Evolutionary conservation across 2,797 vertebrate genomes (phyloP).

Genomic region (Sebastes taczanowskii): DNA sequence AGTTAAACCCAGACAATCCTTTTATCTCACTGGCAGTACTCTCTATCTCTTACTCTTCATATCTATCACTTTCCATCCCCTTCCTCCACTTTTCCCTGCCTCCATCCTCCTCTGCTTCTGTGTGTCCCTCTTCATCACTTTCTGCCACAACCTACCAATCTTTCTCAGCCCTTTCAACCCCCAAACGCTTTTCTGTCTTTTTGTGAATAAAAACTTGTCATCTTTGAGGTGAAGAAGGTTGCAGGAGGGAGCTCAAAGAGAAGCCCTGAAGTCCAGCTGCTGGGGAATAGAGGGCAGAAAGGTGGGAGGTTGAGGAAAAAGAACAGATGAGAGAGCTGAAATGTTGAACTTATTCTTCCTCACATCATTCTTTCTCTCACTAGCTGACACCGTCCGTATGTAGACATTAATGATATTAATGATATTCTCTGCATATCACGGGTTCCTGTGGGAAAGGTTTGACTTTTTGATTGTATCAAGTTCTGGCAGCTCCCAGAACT

Average conservation of each 20-base stretch:
- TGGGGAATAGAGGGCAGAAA: not conserved
- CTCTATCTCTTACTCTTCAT: conserved; percentile 5
- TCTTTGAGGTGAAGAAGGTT: conserved; percentile 17
- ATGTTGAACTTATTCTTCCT: not conserved
- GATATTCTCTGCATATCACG: not conserved
- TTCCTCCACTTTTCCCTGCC: not conserved
- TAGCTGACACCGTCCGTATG: not conserved
- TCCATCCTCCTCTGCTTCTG: conserved; percentile 9
- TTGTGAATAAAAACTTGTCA: conserved; percentile 28
- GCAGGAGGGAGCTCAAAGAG: not conserved
- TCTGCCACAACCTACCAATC: conserved; percentile 14
- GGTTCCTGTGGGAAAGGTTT: not conserved
- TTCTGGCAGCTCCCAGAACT: conserved; percentile 36
- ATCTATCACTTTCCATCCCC: conserved; percentile 12
- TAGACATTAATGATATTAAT: conserved; percentile 18
- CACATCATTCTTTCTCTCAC: not conserved
- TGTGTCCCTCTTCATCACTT: conserved; percentile 29
- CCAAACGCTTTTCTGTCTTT: conserved; percentile 6
- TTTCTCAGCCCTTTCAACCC: conserved; percentile 23
- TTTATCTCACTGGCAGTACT: conserved; percentile 21
- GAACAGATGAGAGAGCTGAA: not conserved
- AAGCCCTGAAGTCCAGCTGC: not conserved
- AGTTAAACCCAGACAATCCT: conserved; percentile 15
- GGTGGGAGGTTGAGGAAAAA: not conserved
- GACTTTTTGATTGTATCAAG: conserved; percentile 19